Conservation (phyloP, 2,113 vertebrate genomes). For the Sminthopsis crassicaudata region DNA sequence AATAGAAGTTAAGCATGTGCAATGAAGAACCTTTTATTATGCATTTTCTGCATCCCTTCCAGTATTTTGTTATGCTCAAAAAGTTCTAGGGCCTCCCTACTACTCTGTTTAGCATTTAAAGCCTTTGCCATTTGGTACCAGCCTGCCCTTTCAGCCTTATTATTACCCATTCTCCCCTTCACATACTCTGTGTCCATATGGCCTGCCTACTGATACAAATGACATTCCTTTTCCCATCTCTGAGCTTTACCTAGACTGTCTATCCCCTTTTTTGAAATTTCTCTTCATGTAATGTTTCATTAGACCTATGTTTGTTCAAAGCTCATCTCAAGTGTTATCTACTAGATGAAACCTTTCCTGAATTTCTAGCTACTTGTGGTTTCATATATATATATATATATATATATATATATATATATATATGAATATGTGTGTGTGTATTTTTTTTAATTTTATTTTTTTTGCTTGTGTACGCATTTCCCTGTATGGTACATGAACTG, state of each 20-base stretch:
- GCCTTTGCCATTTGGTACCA: neutral
- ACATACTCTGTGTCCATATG: no score
- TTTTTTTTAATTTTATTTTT: neutral
- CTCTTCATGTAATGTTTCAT: neutral
- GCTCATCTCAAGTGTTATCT: neutral
- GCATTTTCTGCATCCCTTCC: neutral
- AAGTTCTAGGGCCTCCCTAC: neutral
- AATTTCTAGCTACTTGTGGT: neutral
- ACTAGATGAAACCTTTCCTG: neutral
- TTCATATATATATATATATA: no score
- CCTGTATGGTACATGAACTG: neutral
- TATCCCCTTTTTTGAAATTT: no score
- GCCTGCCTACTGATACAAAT: no score
- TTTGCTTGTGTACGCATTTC: neutral
- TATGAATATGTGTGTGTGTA: no score
- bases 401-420: no score
- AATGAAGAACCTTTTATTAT: neutral
- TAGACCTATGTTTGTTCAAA: neutral
- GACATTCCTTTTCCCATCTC: no score
- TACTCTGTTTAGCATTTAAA: neutral
- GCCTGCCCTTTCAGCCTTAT: neutral
- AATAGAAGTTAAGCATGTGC: no score
- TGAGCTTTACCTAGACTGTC: no score
- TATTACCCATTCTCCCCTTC: neutral
- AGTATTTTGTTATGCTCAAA: neutral